Evolutionary conservation across 2,113 vertebrate genomes (phyloP), one percentile per base, ranked within the genome.

Genomic region (Prunella himalayana): DNA sequence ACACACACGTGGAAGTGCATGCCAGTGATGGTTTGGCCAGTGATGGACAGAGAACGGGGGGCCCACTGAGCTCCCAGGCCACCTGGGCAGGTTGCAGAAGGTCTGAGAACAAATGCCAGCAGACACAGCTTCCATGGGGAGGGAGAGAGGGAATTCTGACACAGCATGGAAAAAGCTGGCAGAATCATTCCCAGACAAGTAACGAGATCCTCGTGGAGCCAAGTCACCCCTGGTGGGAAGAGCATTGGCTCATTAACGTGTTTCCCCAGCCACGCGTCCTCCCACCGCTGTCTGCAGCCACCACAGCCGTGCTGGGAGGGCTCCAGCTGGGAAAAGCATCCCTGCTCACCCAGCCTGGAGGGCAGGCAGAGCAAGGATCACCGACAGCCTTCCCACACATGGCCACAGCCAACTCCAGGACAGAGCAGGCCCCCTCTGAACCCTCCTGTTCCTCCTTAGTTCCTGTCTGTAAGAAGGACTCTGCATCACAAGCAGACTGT

Each of bases 1-100:
- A 19, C 23, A 41, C 5, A 10, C 9, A 15, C 0, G 0, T 2
- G 20, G 66, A 35, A 76, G 15, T 0, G 59, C 19, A 6, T 5
- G 49, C 63, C 47, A 64, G 30, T 3, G 16, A 42, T 1, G 2
- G 59, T 23, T 47, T 68, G 53, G 23, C 49, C 49, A 22, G 3
- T 13, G 11, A 19, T 7, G 23, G 73, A 59, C 41, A 53, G 54
- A 63, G 61, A 93, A 27, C 0, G 4, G 19, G 41, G 41, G 37
- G n/a, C 72, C 87, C 71, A 11, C 33, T 33, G 9, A 45, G 54
- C 41, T 72, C 76, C 41, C 65, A 30, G 64, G 37, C 28, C 61
- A 35, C 28, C 47, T 13, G 42, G 72, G 57, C 45, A 45, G 23
- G 71, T 75, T 80, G 64, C 87, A 51, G 11, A 44, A 79, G 44